A percentile compares a stretch with the other conserved stretches of the same genome.
Conservation (phyloP, 1,140 invertebrate species). For the Pantala flavescens region DNA sequence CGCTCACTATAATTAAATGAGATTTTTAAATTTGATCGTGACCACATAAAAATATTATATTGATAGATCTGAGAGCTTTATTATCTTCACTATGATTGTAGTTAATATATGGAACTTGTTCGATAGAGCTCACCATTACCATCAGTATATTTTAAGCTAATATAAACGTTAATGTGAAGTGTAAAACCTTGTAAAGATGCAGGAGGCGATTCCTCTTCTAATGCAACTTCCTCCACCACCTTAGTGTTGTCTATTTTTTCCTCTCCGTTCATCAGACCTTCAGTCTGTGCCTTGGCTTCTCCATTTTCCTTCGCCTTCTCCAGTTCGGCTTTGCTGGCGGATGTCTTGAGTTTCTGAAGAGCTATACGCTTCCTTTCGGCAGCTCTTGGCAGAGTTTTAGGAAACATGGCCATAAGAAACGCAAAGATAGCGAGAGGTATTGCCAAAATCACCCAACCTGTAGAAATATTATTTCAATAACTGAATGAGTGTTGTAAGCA, state of each 20-base stretch:
- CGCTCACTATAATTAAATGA: too few relatives aligned
- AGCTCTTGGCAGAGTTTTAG: constrained; percentile 50
- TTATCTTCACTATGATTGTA: too few relatives aligned
- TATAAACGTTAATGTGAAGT: too few relatives aligned
- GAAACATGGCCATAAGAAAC: constrained; percentile 51
- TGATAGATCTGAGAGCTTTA: too few relatives aligned
- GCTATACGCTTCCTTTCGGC: constrained; percentile 29
- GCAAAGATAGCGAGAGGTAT: constrained; percentile 48
- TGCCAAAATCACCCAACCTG: constrained; percentile 62
- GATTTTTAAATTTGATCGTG: too few relatives aligned
- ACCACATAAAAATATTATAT: too few relatives aligned
- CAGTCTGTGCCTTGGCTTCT: neutral
- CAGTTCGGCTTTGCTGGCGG: neutral
- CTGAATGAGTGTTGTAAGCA: too few relatives aligned
- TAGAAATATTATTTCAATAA: constrained; percentile 26
- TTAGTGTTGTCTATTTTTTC: neutral
- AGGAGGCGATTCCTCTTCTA: neutral
- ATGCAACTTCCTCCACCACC: neutral
- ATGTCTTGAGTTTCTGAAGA: neutral
- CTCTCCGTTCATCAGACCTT: neutral
- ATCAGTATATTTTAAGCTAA: too few relatives aligned
- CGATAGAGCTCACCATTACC: too few relatives aligned
- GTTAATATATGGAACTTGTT: too few relatives aligned
- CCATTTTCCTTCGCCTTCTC: neutral
- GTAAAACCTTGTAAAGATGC: neutral